Evolutionary conservation across 2,888 invertebrate species (phyloP), one percentile per base, ranked within the genome.

Genomic region (Xylota segnis): DNA sequence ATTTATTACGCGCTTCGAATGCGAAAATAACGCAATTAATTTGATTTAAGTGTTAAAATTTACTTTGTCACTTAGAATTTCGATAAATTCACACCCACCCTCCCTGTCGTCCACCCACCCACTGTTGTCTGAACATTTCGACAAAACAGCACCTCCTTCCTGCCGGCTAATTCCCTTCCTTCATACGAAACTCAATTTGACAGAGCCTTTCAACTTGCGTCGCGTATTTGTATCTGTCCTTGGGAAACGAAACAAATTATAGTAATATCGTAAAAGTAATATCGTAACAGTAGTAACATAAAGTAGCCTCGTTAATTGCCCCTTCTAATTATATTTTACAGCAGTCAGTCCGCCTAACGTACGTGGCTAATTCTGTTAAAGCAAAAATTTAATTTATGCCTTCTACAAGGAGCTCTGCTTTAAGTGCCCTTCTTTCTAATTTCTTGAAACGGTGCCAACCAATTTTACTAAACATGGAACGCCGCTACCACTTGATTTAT

Each of bases 21-120:
- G 47, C 47, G 47, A 66, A 66, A 66, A 66, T 66, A 75, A 47
- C 18, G 27, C 58, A 37, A 75, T 75, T 75, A 65, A 75, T 75
- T 65, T 75, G 56, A 66, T 75, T 75, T 66, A 58, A 74, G 32
- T 45, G 29, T 18, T 54, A 12, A 75, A 76, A 45, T n/a, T 66
- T n/a, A 58, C 37, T 47, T 47, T 76, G 66, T 47, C 75, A 32
- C 50, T 66, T n/a, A 40, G 27, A 66, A 58, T 58, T 45, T 47
- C 66, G 29, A 76, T 76, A 66, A 66, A 66, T 66, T 18, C 12
- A 54, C 75, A 40, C 75, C 66, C 65, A 75, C 65, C 4, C 2
- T 32, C n/a, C n/a, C n/a, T n/a, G n/a, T n/a, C n/a, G 23, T 23
- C 23, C 23, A 23, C 23, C 23, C 18, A 5, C 12, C 16, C 12